Conservation (phyloP, 1,140 invertebrate genomes). For the Agrypnia vestita region DNA sequence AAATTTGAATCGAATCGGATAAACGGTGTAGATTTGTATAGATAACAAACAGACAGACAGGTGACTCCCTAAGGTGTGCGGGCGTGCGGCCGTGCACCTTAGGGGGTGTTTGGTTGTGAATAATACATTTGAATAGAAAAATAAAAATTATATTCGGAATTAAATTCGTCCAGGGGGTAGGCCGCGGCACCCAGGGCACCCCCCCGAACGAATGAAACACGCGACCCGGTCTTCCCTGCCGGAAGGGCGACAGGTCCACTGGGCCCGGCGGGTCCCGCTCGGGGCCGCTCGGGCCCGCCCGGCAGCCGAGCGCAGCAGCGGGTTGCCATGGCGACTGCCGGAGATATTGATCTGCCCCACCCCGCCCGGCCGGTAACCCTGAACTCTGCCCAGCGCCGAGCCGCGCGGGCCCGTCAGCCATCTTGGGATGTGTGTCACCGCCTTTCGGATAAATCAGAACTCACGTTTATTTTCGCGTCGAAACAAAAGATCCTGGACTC, state of each 20-base stretch:
- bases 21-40: too few species aligned
- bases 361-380: slow-evolving; percentile 50
- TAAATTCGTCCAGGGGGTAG: too few species aligned
- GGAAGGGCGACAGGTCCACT: slow-evolving; percentile 6
- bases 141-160: too few species aligned
- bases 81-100: too few species aligned
- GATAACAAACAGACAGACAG: too few species aligned
- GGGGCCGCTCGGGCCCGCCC: slow-evolving; percentile 43
- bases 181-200: too few species aligned
- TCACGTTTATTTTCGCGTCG: background rate
- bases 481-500: background rate
- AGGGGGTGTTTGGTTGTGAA: too few species aligned
- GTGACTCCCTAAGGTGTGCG: too few species aligned
- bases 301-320: slow-evolving; percentile 56
- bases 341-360: slow-evolving; percentile 60
- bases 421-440: background rate
- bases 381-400: slow-evolving; percentile 50
- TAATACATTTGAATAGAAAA: too few species aligned
- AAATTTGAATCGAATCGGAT: too few species aligned
- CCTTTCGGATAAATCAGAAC: background rate
- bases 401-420: slow-evolving; percentile 13
- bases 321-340: slow-evolving; percentile 59
- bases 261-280: background rate
- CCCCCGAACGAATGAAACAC: background rate
- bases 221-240: background rate